Conservation (phyloP, 2,113 vertebrate species). For the Ciconia stormi region DNA sequence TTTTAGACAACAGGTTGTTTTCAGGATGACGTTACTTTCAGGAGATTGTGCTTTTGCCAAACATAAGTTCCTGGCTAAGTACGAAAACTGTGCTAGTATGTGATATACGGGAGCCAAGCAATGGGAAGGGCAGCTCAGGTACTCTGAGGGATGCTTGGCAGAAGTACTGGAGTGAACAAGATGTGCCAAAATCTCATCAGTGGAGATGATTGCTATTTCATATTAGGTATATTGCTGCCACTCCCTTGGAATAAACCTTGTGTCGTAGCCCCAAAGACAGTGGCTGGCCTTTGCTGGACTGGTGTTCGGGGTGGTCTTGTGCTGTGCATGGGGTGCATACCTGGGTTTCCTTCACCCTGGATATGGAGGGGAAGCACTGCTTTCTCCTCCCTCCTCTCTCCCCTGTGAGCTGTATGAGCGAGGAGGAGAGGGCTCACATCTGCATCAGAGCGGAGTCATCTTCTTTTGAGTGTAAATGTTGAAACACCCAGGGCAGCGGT, state of each 20-base stretch:
- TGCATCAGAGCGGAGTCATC: accelerated
- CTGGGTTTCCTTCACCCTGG: background rate
- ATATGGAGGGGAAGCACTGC: background rate
- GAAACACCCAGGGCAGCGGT: background rate
- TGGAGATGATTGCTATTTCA: background rate
- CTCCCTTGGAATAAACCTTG: accelerated
- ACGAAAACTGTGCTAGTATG: background rate
- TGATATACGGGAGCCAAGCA: background rate
- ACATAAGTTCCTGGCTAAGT: background rate
- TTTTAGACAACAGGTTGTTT: background rate
- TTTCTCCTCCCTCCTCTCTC: background rate
- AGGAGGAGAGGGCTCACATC: background rate
- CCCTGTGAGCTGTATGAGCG: background rate
- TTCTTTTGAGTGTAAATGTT: background rate
- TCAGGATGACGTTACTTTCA: background rate
- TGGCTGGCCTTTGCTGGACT: accelerated
- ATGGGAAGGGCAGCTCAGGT: background rate
- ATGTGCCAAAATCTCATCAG: background rate
- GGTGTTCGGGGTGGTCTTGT: accelerated
- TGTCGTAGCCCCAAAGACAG: background rate
- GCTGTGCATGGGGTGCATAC: accelerated
- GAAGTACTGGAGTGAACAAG: background rate
- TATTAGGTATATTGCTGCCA: background rate
- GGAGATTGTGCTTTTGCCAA: background rate
- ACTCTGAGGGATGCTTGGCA: background rate